Evolutionary conservation across 2,888 invertebrate genomes (phyloP).

Genomic region (Leptinotarsa juncta): DNA sequence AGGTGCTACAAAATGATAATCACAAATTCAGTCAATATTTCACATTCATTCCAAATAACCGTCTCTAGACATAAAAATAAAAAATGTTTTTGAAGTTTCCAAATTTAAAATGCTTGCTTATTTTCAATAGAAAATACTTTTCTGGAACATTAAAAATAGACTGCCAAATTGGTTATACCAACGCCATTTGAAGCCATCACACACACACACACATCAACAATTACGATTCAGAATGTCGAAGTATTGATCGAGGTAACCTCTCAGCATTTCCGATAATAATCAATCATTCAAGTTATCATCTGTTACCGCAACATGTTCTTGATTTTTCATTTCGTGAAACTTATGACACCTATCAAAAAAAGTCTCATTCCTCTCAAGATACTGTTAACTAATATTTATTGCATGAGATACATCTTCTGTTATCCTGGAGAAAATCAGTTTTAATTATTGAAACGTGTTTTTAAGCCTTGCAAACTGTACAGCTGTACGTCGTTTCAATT

Average conservation of each 20-base stretch:
- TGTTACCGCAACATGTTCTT: constrained; percentile 11
- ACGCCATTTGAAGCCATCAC: too few species aligned
- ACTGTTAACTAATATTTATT: constrained; percentile 41
- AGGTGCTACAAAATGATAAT: too few species aligned
- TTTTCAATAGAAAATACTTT: background rate
- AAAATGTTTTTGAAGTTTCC: too few species aligned
- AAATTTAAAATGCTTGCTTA: too few species aligned
- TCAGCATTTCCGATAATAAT: background rate
- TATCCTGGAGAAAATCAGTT: constrained; percentile 38
- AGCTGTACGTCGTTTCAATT: constrained; percentile 38
- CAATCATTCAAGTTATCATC: constrained; percentile 4
- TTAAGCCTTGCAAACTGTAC: constrained; percentile 30
- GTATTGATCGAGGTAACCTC: background rate
- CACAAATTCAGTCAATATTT: too few species aligned
- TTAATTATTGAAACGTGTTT: constrained; percentile 42
- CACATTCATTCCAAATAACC: too few species aligned
- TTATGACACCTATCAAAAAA: constrained; percentile 18
- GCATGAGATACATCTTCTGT: constrained; percentile 35
- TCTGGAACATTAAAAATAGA: background rate
- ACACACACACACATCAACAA: too few species aligned
- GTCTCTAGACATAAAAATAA: too few species aligned
- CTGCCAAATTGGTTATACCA: too few species aligned
- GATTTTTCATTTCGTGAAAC: constrained; percentile 15
- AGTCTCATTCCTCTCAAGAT: constrained; percentile 11
- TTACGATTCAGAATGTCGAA: background rate